Evolutionary conservation across 2,797 vertebrate genomes (phyloP), one percentile per base, ranked within the genome.

Genomic region (Cyprinodon diabolis): DNA sequence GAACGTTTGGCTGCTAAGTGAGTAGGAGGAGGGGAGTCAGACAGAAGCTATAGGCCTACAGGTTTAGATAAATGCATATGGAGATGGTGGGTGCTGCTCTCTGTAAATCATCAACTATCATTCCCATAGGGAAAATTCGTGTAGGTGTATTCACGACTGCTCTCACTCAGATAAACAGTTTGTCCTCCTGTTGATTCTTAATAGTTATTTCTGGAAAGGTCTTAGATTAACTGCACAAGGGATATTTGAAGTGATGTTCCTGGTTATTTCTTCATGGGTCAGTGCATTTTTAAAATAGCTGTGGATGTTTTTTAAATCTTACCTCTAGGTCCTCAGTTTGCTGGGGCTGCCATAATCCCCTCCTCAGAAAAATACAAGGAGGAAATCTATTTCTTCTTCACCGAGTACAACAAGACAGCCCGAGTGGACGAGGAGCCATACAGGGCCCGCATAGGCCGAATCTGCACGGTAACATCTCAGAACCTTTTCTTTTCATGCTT

Each of bases 371-470:
- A 91, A 76, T 78, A 72, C 78, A 94, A 94, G 75, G 93, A 95
- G 49, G 95, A 96, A 86, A 94, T 96, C 49, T 96, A 95, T 80
- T 95, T 96, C 90, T 96, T 96, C 90, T 96, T 96, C 90, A 96
- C 93, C 0, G 95, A 96, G 83, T 30, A 94, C 83, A 96, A 96
- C 92, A 93, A 91, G 62, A 93, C 94, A 0, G 92, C 93, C 25
- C 71, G 87, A 47, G 83, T 94, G 81, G 96, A 96, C 5, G 94
- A 95, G 83, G 94, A 96, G 73, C 95, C 94, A 0, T 94, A 93
- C 90, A 88, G 90, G 75, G 95, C 95, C 0, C 93, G 93, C 25
- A 94, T 96, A 0, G 95, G 94, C 2, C 90, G 95, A 0, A 81
- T 96, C 76, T 96, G 96, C 90, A 94, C 92, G 90, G 96, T 96